These are phyloP conservation scores for Nipponacmea schrenckii DNA, from an alignment of 2,888 invertebrate species.

Conservation along the genomic window DNA sequence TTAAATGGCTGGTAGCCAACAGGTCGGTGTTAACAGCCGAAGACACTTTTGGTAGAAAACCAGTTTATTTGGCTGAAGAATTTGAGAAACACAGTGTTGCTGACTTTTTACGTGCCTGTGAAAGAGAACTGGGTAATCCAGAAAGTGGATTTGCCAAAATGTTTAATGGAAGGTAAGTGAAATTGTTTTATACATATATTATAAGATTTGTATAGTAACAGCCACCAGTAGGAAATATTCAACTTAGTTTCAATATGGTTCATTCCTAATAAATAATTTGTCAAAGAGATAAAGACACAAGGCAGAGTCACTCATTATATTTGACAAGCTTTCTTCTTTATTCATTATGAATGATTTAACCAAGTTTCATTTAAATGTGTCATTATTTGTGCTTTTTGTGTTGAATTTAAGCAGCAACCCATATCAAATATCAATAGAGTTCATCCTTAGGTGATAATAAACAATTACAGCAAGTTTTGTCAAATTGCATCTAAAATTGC, in stretches of 20 bases:
- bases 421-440: too few relatives aligned
- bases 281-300: too few relatives aligned
- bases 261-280: too few relatives aligned
- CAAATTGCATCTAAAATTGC: too few relatives aligned
- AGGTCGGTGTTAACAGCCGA: conserved; percentile 44
- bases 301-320: too few relatives aligned
- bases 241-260: background rate
- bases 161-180: conserved; percentile 13
- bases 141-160: conserved; percentile 49
- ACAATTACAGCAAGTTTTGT: background rate
- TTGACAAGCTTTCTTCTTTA: too few relatives aligned
- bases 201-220: too few relatives aligned
- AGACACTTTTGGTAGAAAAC: conserved; percentile 53
- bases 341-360: too few relatives aligned
- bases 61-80: conserved; percentile 53
- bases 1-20: conserved; percentile 63
- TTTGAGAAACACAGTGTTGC: conserved; percentile 51
- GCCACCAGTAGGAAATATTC: background rate
- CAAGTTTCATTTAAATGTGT: too few relatives aligned
- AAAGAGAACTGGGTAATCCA: conserved; percentile 48
- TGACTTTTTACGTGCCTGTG: conserved; percentile 50
- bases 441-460: too few relatives aligned
- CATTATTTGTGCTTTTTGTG: too few relatives aligned
- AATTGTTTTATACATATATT: background rate
- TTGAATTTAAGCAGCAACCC: too few relatives aligned